These are phyloP conservation scores for Orius insidiosus DNA, from an alignment of 1,140 invertebrate genomes.

Conservation along the genomic window DNA sequence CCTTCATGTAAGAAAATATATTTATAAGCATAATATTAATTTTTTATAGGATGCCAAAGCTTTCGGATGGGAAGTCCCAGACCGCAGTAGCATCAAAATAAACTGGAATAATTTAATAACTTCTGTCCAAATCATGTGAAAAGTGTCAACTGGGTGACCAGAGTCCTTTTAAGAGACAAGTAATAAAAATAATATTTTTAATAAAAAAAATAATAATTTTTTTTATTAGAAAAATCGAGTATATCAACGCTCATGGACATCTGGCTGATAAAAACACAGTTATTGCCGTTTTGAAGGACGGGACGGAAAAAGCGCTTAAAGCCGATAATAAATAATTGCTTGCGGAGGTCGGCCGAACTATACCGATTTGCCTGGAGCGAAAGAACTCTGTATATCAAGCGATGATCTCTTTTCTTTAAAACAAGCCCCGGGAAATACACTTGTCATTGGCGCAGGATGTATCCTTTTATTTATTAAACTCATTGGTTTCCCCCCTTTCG, in stretches of 20 bases:
- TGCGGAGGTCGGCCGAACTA: conserved; percentile 80
- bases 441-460: conserved; percentile 86
- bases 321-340: conserved; percentile 77
- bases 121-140: conserved; percentile 71
- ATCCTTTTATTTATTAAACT: conserved; percentile 32
- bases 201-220: conserved; percentile 2
- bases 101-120: conserved; percentile 52
- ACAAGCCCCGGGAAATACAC: conserved; percentile 78
- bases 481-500: no score
- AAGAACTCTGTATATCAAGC: conserved; percentile 82
- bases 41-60: conserved; percentile 46
- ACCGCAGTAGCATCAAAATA: conserved; percentile 39
- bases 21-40: no score
- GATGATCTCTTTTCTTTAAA: conserved; percentile 91
- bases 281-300: conserved; percentile 56
- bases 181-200: conserved; percentile 27
- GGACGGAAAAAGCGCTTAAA: conserved; percentile 55
- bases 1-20: conserved; percentile 54
- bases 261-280: conserved; percentile 71
- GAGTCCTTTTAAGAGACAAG: conserved; percentile 73
- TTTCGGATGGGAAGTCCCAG: conserved; percentile 69
- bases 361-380: conserved; percentile 68
- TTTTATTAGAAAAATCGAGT: conserved; percentile 62
- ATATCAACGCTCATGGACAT: conserved; percentile 73
- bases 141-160: conserved; percentile 81